Evolutionary conservation across 2,888 invertebrate species (phyloP).

Genomic region (Parapristionchus giblindavisi): DNA sequence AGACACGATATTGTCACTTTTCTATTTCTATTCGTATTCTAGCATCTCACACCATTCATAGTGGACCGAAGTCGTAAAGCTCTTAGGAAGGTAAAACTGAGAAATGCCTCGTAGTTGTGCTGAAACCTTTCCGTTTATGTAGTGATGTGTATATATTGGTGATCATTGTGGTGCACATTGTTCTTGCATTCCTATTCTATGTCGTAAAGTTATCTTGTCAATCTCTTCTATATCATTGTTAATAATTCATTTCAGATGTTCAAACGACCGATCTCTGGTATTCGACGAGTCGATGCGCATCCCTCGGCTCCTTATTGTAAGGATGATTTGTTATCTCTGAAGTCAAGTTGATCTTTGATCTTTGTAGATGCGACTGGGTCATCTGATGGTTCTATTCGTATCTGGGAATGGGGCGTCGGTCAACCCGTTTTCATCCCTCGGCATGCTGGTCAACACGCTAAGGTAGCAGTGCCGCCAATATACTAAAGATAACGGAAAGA

Average conservation of each 20-base stretch:
- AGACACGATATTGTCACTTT: neutral
- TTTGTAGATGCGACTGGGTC: slow-evolving; percentile 83
- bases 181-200: slow-evolving; percentile 25
- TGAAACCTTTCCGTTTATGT: slow-evolving; percentile 7
- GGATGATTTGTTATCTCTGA: slow-evolving; percentile 71
- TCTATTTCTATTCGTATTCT: slow-evolving; percentile 2
- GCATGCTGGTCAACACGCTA: slow-evolving; percentile 86
- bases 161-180: neutral
- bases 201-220: slow-evolving; percentile 30
- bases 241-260: slow-evolving; percentile 79
- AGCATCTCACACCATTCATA: slow-evolving; percentile 81
- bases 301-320: slow-evolving; percentile 93
- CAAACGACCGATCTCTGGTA: slow-evolving; percentile 92
- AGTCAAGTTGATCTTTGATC: neutral
- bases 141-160: neutral
- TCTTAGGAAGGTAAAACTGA: slow-evolving; percentile 83
- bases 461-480: slow-evolving; percentile 75
- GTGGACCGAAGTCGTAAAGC: slow-evolving; percentile 95
- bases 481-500: neutral
- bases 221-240: slow-evolving; percentile 15
- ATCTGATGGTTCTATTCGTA: slow-evolving; percentile 91
- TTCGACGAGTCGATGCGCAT: slow-evolving; percentile 93
- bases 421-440: slow-evolving; percentile 88
- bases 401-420: slow-evolving; percentile 96
- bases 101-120: slow-evolving; percentile 39